Conservation (phyloP, 2,888 invertebrate species). For the Drosophila infuscata region DNA sequence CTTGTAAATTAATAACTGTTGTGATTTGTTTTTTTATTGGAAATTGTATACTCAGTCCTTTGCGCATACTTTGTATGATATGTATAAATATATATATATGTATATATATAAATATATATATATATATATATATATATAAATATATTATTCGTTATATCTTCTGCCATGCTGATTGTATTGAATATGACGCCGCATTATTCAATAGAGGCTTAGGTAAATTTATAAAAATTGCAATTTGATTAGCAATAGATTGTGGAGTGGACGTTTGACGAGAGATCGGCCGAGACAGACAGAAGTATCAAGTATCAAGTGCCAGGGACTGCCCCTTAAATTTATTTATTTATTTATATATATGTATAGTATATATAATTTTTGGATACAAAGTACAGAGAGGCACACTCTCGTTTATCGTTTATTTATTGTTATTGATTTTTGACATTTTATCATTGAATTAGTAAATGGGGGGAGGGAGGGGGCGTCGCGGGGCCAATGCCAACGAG, state of each 20-base stretch:
- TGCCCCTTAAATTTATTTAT: conserved; percentile 34
- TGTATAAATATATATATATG: background rate
- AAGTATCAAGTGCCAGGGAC: conserved; percentile 47
- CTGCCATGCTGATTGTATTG: conserved; percentile 33
- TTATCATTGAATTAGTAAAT: conserved; percentile 79
- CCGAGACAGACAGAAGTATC: conserved; percentile 17
- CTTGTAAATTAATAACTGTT: background rate
- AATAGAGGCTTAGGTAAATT: conserved; percentile 68
- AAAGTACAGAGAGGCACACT: conserved; percentile 68
- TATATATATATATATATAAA: background rate
- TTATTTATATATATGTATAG: background rate
- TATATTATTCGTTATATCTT: background rate
- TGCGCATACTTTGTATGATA: background rate
- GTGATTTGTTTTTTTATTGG: background rate
- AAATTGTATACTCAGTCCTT: conserved; percentile 10
- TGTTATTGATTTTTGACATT: conserved; percentile 82
- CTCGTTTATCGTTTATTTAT: conserved; percentile 79
- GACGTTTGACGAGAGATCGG: conserved; percentile 37
- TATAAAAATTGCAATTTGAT: conserved; percentile 79
- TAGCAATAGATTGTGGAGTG: conserved; percentile 54
- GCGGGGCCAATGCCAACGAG: conserved; percentile 12
- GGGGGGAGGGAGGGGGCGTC: conserved; percentile 7
- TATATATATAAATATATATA: background rate
- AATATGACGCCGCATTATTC: conserved; percentile 58
- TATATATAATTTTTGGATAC: conserved; percentile 49